Base-by-base conservation (phyloP, 2,888 invertebrate genomes). In the Drosophila macrospina region DNA sequence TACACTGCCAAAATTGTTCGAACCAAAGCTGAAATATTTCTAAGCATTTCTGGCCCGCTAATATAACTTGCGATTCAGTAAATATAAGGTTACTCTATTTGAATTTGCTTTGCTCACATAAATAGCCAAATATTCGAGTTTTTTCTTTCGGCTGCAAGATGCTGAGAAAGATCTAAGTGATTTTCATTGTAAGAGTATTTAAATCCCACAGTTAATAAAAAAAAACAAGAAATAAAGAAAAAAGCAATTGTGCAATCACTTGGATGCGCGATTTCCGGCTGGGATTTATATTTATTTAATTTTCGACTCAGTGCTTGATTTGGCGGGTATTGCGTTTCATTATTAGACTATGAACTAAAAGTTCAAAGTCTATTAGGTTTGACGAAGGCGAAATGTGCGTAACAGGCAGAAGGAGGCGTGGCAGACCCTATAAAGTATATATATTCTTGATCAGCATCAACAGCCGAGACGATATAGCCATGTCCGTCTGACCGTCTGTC, bases 281-380 rank as follows among this genome's bases (percentile, higher is more conserved):
- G 75, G 77, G 71, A 68, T 78, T 88, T 55, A 74, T 69, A 79
- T 88, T 81, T 86, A 81, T 87, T 83, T 88, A 74, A 88, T 84
- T 88, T 79, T 85, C 76, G 52, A 74, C 42, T 59, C 50, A 63
- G 26, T 75, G 56, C 41, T 75, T 55, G 45, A 59, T 64, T 64
- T 78, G 54, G 44, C 37, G 55, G 28, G 26, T 50, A 59, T 30
- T 28, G 67, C 30, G 48, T 69, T 74, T 69, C 50, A 62, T 70
- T 70, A 62, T 50, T n/a, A n/a, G n/a, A n/a, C n/a, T n/a, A n/a
- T n/a, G n/a, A n/a, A n/a, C n/a, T n/a, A n/a, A n/a, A n/a, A n/a
- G n/a, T n/a, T n/a, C n/a, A n/a, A n/a, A n/a, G n/a, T n/a, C n/a
- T n/a, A n/a, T n/a, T n/a, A n/a, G n/a, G n/a, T n/a, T n/a, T n/a